Percentiles rank a stretch among this genome's conserved stretches.
These are phyloP conservation scores for Notospermus geniculatus DNA, from an alignment of 1,140 invertebrate species.

Conservation along the genomic window DNA sequence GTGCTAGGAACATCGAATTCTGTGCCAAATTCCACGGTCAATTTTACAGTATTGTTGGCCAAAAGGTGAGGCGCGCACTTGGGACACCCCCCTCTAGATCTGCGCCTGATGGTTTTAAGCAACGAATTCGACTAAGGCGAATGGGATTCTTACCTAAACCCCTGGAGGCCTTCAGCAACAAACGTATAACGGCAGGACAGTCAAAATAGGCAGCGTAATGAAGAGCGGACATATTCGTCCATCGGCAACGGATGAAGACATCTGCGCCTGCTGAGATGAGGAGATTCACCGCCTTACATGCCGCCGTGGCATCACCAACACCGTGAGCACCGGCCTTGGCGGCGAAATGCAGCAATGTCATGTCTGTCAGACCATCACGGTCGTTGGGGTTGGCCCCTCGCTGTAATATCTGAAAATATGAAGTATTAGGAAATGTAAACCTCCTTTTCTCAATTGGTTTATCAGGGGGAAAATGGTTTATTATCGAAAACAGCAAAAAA, in stretches of 20 bases:
- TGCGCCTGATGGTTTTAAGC: too few relatives aligned
- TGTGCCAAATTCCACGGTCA: too few relatives aligned
- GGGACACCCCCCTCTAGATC: too few relatives aligned
- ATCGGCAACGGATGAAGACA: conserved; percentile 59
- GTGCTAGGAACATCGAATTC: too few relatives aligned
- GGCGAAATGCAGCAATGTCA: conserved; percentile 62
- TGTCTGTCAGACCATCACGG: conserved; percentile 62
- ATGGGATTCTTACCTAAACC: conserved; percentile 50
- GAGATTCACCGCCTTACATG: conserved; percentile 37
- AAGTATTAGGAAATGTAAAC: too few relatives aligned
- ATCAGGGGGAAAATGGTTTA: background rate
- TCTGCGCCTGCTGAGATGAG: conserved; percentile 58
- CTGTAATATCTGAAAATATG: conserved; percentile 56
- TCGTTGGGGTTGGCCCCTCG: conserved; percentile 59
- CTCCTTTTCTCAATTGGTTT: background rate
- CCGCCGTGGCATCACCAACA: conserved; percentile 57
- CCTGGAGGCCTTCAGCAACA: conserved; percentile 54
- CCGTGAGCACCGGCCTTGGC: conserved; percentile 61
- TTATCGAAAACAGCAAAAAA: background rate
- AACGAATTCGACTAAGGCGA: background rate
- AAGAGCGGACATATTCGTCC: conserved; percentile 63
- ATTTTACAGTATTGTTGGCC: too few relatives aligned
- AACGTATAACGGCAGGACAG: conserved; percentile 58
- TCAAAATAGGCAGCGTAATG: conserved; percentile 64
- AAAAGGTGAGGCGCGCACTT: too few relatives aligned